Evolutionary conservation across 2,797 vertebrate genomes (phyloP).

Genomic region (Todus mexicanus): DNA sequence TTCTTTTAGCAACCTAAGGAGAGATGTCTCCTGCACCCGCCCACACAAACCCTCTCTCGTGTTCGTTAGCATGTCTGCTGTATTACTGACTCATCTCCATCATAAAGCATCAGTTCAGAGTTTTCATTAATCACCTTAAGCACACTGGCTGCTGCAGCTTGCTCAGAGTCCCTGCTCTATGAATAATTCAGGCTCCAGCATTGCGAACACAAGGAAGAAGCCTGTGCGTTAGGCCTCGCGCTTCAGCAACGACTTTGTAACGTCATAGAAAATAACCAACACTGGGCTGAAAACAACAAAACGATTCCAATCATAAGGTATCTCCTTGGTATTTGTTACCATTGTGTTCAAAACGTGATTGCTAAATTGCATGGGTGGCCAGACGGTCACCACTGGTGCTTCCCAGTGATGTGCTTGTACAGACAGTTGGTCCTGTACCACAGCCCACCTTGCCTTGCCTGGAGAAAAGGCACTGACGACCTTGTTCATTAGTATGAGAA

Average conservation of each 20-base stretch:
- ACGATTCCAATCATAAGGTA: too few species aligned
- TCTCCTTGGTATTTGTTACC: neutral
- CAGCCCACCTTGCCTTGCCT: neutral
- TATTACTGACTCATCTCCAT: neutral
- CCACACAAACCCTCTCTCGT: neutral
- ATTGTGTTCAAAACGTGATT: neutral
- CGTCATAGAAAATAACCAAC: neutral
- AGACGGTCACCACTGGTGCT: neutral
- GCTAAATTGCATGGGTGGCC: neutral
- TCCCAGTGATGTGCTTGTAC: neutral
- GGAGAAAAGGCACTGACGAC: neutral
- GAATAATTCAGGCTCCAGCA: neutral
- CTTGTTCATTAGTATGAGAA: neutral
- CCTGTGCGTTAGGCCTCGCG: neutral
- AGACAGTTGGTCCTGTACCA: neutral
- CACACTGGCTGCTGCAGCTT: neutral
- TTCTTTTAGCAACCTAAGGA: neutral
- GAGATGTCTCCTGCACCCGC: neutral
- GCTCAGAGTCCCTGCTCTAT: neutral
- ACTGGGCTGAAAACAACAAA: too few species aligned
- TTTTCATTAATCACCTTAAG: neutral
- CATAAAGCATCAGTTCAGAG: neutral
- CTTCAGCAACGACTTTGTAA: neutral
- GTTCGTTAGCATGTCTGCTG: neutral
- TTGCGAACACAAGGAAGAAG: neutral